Evolutionary conservation across 2,113 vertebrate genomes (phyloP).

Genomic region (Hemibagrus wyckioides): DNA sequence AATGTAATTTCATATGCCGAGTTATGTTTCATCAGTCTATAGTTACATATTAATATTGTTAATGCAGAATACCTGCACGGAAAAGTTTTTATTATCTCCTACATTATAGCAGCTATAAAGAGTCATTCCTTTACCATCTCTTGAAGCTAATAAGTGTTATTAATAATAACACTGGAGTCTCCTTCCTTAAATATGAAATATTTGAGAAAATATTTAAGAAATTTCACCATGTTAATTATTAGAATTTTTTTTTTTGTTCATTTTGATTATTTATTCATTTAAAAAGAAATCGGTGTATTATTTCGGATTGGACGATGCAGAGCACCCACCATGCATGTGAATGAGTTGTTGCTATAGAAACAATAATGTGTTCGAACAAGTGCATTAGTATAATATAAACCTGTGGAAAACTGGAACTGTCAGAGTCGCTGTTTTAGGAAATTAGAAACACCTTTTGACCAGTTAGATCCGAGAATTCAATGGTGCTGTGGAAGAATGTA

Average conservation of each 20-base stretch:
- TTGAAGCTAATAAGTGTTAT: not conserved
- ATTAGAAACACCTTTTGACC: not conserved
- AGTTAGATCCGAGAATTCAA: not conserved
- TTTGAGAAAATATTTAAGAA: too few species aligned
- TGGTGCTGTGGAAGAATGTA: not conserved
- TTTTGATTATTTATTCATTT: not conserved
- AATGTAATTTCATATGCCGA: too few species aligned
- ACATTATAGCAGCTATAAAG: not conserved
- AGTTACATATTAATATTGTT: not conserved
- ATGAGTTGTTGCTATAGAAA: not conserved
- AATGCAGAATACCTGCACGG: not conserved
- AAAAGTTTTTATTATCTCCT: not conserved
- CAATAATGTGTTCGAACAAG: too few species aligned
- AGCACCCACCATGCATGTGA: not conserved
- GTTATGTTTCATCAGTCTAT: not conserved
- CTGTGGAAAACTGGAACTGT: not conserved
- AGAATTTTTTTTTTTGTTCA: not conserved
- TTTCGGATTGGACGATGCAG: not conserved
- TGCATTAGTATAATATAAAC: not conserved
- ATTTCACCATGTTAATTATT: not conserved
- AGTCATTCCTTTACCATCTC: not conserved
- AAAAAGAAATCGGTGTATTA: not conserved
- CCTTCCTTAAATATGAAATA: not conserved
- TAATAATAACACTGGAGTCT: too few species aligned
- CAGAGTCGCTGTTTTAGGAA: not conserved